Conservation (phyloP, 2,797 vertebrate genomes). For the Lithobates sylvaticus region DNA sequence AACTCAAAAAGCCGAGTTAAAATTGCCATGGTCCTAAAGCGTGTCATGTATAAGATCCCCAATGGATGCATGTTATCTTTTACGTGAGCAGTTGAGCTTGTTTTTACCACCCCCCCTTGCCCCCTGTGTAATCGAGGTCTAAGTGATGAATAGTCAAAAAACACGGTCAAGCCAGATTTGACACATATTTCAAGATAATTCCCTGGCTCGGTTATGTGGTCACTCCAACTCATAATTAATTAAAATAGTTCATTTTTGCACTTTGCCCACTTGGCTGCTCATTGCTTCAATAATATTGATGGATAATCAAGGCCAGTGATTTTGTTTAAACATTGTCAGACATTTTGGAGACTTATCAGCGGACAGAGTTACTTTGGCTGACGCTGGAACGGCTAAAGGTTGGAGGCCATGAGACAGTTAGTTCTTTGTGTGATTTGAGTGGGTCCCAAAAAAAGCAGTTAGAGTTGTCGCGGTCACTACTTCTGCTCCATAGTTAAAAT, state of each 20-base stretch:
- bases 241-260: not conserved
- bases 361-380: slow-evolving; percentile 30
- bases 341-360: slow-evolving; percentile 16
- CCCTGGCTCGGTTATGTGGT: not conserved
- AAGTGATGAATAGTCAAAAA: too few relatives aligned
- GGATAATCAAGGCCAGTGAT: slow-evolving; percentile 11
- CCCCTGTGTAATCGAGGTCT: too few relatives aligned
- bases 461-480: slow-evolving; percentile 42
- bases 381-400: not conserved
- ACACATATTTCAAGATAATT: not conserved
- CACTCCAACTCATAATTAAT: not conserved
- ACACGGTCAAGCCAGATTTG: not conserved
- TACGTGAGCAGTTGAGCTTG: too few relatives aligned
- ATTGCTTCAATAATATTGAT: not conserved
- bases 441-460: slow-evolving; percentile 67
- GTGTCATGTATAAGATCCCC: too few relatives aligned
- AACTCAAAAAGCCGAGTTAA: too few relatives aligned
- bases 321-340: slow-evolving; percentile 12
- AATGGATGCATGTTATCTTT: too few relatives aligned
- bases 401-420: not conserved
- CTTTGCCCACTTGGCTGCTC: not conserved
- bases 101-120: too few relatives aligned
- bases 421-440: slow-evolving; percentile 15
- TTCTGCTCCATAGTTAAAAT: slow-evolving; percentile 50
- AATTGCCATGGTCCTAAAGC: too few relatives aligned